These are phyloP conservation scores for Aulostomus chinensis DNA, from an alignment of 2,797 vertebrate species.

Conservation along the genomic window DNA sequence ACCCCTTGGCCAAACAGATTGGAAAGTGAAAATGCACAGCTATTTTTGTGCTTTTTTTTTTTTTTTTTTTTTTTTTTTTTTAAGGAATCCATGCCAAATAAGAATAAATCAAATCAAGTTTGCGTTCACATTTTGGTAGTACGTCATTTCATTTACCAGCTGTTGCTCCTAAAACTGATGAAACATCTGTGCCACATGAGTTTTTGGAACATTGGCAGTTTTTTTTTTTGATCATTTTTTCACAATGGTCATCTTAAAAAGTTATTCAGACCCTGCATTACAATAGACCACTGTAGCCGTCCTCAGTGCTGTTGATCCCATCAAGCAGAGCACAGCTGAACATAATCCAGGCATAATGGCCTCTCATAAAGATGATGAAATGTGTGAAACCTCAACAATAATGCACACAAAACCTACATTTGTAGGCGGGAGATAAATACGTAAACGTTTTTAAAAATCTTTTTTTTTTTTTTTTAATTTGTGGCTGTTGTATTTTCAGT, in stretches of 20 bases:
- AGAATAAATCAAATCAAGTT: too few species aligned
- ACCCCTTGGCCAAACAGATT: too few species aligned
- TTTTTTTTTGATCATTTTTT: constrained; percentile 11
- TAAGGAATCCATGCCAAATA: too few species aligned
- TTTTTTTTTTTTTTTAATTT: constrained; percentile 62
- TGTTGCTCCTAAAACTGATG: too few species aligned
- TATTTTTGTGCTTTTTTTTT: too few species aligned
- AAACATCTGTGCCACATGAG: too few species aligned
- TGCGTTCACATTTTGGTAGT: too few species aligned
- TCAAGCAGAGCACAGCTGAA: constrained; percentile 16
- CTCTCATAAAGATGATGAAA: constrained; percentile 64
- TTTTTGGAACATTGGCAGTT: neutral
- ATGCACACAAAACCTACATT: constrained; percentile 48
- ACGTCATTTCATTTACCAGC: too few species aligned
- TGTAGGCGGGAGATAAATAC: constrained; percentile 12
- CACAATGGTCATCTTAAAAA: constrained; percentile 5
- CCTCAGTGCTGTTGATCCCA: constrained; percentile 29
- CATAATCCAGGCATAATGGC: constrained; percentile 31
- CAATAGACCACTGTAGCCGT: neutral
- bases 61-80: too few species aligned
- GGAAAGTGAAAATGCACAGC: too few species aligned
- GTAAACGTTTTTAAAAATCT: too few species aligned
- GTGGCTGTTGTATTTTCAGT: constrained; percentile 79
- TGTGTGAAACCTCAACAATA: constrained; percentile 36
- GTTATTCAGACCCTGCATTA: constrained; percentile 12